These are phyloP conservation scores for Monarcha castaneiventris DNA, from an alignment of 2,113 vertebrate genomes.

Conservation along the genomic window DNA sequence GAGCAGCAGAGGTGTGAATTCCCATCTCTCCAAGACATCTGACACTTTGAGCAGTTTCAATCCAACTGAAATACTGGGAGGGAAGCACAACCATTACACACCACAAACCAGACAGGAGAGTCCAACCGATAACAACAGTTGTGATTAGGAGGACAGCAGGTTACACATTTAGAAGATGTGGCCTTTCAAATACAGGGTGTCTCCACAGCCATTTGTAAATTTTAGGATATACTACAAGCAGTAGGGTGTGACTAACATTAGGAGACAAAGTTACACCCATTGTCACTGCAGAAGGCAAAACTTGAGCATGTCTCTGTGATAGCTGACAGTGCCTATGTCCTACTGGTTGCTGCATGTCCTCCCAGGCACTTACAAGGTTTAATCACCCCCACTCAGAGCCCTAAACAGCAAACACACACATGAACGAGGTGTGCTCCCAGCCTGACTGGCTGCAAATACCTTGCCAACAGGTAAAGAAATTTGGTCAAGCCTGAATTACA, in stretches of 20 bases:
- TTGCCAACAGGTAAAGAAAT: background rate
- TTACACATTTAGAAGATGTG: background rate
- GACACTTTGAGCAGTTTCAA: background rate
- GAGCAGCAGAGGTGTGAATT: background rate
- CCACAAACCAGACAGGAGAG: background rate
- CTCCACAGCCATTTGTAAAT: background rate
- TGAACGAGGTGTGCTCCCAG: background rate
- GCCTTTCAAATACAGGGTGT: background rate
- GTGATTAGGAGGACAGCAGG: background rate
- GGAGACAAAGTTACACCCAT: background rate
- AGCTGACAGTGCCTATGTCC: background rate
- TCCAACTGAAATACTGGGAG: background rate
- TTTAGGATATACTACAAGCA: background rate
- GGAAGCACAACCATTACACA: background rate
- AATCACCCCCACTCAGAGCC: background rate
- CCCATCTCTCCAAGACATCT: background rate
- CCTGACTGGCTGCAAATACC: background rate
- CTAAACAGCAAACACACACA: background rate
- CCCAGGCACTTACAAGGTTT: background rate
- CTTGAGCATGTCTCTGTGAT: background rate
- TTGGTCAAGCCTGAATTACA: background rate
- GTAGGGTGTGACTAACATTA: background rate
- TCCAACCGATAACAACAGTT: background rate
- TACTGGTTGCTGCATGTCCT: background rate
- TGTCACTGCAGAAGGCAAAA: background rate